A percentile compares a stretch with the other conserved stretches of the same genome.
These are phyloP conservation scores for Trypoxylus dichotomus DNA, from an alignment of 1,140 invertebrate species.

Conservation along the genomic window DNA sequence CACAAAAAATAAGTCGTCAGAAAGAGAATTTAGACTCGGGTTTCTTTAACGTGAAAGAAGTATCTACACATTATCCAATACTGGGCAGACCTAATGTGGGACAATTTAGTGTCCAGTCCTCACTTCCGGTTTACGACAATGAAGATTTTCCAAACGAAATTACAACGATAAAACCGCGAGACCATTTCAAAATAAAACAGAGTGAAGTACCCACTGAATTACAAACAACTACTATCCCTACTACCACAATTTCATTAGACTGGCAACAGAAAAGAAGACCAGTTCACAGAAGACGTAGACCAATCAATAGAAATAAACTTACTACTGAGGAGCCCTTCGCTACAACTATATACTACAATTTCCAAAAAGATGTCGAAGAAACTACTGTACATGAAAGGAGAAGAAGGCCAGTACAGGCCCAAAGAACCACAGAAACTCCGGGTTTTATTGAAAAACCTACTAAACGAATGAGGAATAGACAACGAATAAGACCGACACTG, in stretches of 20 bases:
- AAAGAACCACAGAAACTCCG: slow-evolving; percentile 27
- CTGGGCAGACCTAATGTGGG: slow-evolving; percentile 42
- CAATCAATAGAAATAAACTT: slow-evolving; percentile 40
- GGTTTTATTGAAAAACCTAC: not conserved
- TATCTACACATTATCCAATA: slow-evolving; percentile 52
- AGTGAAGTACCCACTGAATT: slow-evolving; percentile 25
- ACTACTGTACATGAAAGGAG: slow-evolving; percentile 27
- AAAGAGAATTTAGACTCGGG: slow-evolving; percentile 39
- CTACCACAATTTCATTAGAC: slow-evolving; percentile 40
- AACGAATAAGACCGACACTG: slow-evolving; percentile 32
- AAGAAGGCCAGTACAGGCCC: slow-evolving; percentile 20
- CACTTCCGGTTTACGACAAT: slow-evolving; percentile 14
- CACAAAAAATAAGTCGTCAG: slow-evolving; percentile 36
- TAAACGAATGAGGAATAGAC: slow-evolving; percentile 27
- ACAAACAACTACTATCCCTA: slow-evolving; percentile 32
- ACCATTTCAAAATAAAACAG: slow-evolving; percentile 33
- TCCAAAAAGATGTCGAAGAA: slow-evolving; percentile 33
- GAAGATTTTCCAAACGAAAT: slow-evolving; percentile 42
- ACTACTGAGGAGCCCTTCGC: slow-evolving; percentile 41
- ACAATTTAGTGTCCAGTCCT: slow-evolving; percentile 17
- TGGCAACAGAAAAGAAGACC: slow-evolving; percentile 41
- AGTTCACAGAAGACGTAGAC: slow-evolving; percentile 33
- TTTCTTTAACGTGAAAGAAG: slow-evolving; percentile 51
- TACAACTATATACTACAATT: slow-evolving; percentile 40
- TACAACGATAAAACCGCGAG: slow-evolving; percentile 33